Evolutionary conservation across 2,797 vertebrate genomes (phyloP).

Genomic region (Cyprinella venusta): DNA sequence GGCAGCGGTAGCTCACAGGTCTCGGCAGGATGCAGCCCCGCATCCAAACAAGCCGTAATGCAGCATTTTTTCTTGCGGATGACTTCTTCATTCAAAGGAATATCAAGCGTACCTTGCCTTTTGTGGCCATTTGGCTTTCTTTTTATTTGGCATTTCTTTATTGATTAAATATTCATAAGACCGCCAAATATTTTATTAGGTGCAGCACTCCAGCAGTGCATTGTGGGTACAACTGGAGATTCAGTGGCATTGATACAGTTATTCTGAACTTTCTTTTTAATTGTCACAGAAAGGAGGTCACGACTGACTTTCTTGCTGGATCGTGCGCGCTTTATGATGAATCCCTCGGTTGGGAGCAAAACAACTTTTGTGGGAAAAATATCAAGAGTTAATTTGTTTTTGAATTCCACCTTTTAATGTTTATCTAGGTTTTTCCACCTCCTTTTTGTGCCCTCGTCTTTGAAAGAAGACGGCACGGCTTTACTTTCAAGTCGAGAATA

Average conservation of each 20-base stretch:
- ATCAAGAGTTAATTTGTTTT: conserved; percentile 53
- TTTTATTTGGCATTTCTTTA: conserved; percentile 77
- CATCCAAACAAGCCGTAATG: conserved; percentile 74
- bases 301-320: conserved; percentile 5
- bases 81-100: conserved; percentile 81
- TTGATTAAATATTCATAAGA: conserved; percentile 83
- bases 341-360: background rate
- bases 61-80: conserved; percentile 80
- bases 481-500: conserved; percentile 79
- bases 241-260: conserved; percentile 9
- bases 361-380: conserved; percentile 16
- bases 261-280: conserved; percentile 54
- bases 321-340: background rate
- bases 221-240: conserved; percentile 66
- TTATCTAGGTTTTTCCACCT: conserved; percentile 58
- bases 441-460: conserved; percentile 62
- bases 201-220: conserved; percentile 74
- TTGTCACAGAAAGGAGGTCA: conserved; percentile 17
- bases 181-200: conserved; percentile 81
- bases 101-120: conserved; percentile 74
- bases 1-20: conserved; percentile 68
- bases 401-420: conserved; percentile 57
- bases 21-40: conserved; percentile 72
- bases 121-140: conserved; percentile 81
- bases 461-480: conserved; percentile 53